These are phyloP conservation scores for Scaptomyza graminum DNA, from an alignment of 1,140 invertebrate genomes.

Conservation along the genomic window DNA sequence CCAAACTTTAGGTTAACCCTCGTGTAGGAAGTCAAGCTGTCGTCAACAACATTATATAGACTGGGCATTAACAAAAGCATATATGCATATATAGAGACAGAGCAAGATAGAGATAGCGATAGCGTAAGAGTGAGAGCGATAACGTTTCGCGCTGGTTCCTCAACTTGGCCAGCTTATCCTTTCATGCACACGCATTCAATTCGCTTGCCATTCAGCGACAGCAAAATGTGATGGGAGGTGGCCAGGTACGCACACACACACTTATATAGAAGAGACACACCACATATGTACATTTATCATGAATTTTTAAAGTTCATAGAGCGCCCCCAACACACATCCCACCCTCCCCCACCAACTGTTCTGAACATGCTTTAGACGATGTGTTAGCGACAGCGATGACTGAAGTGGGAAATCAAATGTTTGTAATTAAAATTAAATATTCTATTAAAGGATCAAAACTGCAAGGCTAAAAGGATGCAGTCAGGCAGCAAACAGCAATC, in stretches of 20 bases:
- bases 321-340: no score
- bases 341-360: not conserved
- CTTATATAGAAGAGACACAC: slow-evolving; percentile 24
- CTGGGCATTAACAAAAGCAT: slow-evolving; percentile 24
- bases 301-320: slow-evolving; percentile 62
- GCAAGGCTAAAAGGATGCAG: slow-evolving; percentile 73
- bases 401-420: slow-evolving; percentile 82
- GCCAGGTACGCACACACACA: no score
- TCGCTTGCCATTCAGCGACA: slow-evolving; percentile 56
- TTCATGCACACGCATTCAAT: slow-evolving; percentile 71
- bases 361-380: not conserved
- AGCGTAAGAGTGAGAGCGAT: not conserved
- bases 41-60: slow-evolving; percentile 3
- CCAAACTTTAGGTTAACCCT: slow-evolving; percentile 12
- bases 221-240: not conserved
- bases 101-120: not conserved
- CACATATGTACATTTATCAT: slow-evolving; percentile 48
- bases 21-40: slow-evolving; percentile 25
- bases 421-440: slow-evolving; percentile 83
- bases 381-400: slow-evolving; percentile 46
- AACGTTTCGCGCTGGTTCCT: slow-evolving; percentile 3
- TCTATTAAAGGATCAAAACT: slow-evolving; percentile 82
- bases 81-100: not conserved
- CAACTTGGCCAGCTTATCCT: slow-evolving; percentile 65
- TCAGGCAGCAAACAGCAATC: slow-evolving; percentile 77